phyloP scores from a whole-genome alignment of 2,113 vertebrate genomes.

The Albula goreensis region DNA sequence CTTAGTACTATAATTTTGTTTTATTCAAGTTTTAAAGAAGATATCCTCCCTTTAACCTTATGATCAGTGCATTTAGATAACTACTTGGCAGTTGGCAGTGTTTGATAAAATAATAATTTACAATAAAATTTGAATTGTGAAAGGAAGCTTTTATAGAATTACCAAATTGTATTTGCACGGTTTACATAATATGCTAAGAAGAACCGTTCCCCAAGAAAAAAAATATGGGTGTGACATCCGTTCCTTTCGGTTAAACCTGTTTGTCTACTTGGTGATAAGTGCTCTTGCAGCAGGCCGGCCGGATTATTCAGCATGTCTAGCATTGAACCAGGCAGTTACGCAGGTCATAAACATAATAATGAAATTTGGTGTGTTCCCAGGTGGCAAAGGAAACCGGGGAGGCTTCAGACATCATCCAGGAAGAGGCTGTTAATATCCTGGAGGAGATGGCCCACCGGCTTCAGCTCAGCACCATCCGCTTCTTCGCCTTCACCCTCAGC shows the following conservation, averaged over 20 bases:
- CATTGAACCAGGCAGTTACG: not conserved
- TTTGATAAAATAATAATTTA: too few relatives aligned
- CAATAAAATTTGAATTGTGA: too few relatives aligned
- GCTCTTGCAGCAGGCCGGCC: not conserved
- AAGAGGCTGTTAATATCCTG: conserved; percentile 83
- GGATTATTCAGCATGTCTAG: not conserved
- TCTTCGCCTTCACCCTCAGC: conserved; percentile 86
- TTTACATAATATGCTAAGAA: not conserved
- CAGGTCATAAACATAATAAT: not conserved
- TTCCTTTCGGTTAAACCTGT: not conserved
- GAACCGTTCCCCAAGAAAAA: not conserved
- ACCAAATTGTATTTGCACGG: not conserved
- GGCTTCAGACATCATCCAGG: conserved; percentile 70
- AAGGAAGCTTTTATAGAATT: not conserved
- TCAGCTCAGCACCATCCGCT: conserved; percentile 82
- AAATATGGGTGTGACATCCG: not conserved
- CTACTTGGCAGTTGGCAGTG: too few relatives aligned
- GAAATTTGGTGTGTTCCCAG: conserved; percentile 53
- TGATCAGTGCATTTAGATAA: not conserved
- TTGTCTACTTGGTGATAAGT: not conserved
- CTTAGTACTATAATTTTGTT: too few relatives aligned
- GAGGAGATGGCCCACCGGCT: conserved; percentile 93
- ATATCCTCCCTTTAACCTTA: not conserved
- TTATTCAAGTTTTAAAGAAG: too few relatives aligned
- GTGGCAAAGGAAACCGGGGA: conserved; percentile 78